Percentiles rank a stretch among this genome's conserved stretches.
Evolutionary conservation across 2,888 invertebrate genomes (phyloP).

Genomic region (Leptinotarsa peninsularis): DNA sequence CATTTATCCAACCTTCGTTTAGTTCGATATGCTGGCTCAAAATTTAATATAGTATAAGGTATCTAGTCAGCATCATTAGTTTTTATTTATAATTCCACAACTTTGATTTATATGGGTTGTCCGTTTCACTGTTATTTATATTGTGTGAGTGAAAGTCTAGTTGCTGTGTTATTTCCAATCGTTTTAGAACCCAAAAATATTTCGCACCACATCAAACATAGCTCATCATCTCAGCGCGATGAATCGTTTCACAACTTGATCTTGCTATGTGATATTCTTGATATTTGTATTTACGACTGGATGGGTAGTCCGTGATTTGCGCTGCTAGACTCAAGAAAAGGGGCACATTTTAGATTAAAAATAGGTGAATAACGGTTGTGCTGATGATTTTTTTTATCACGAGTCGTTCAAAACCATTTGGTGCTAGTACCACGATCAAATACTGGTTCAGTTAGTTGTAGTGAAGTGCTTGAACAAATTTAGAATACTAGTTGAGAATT

Average conservation of each 20-base stretch:
- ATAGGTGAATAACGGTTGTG: constrained; percentile 1
- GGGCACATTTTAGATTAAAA: constrained; percentile 5
- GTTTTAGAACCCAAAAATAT: constrained; percentile 22
- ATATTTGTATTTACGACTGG: constrained; percentile 7
- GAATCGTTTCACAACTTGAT: neutral
- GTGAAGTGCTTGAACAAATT: constrained; percentile 15
- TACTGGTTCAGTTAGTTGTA: constrained; percentile 8
- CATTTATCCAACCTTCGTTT: constrained; percentile 48
- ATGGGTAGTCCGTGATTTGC: neutral
- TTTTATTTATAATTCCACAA: constrained; percentile 31
- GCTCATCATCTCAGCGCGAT: neutral
- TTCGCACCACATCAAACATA: constrained; percentile 2
- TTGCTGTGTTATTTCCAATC: constrained; percentile 36
- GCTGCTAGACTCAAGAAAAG: constrained; percentile 14
- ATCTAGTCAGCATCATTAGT: constrained; percentile 59
- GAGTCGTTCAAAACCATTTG: constrained; percentile 1
- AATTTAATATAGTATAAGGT: constrained; percentile 58
- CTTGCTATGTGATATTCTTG: constrained; percentile 13
- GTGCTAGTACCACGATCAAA: constrained; percentile 17
- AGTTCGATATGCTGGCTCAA: constrained; percentile 58
- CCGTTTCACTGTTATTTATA: constrained; percentile 19
- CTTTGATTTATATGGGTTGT: constrained; percentile 23
- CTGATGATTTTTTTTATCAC: constrained; percentile 3
- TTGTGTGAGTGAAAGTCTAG: constrained; percentile 13
- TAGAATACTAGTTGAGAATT: constrained; percentile 31